Evolutionary conservation across 2,888 invertebrate species (phyloP), one percentile per base, ranked within the genome.

Genomic region (Stenichneumon culpator): DNA sequence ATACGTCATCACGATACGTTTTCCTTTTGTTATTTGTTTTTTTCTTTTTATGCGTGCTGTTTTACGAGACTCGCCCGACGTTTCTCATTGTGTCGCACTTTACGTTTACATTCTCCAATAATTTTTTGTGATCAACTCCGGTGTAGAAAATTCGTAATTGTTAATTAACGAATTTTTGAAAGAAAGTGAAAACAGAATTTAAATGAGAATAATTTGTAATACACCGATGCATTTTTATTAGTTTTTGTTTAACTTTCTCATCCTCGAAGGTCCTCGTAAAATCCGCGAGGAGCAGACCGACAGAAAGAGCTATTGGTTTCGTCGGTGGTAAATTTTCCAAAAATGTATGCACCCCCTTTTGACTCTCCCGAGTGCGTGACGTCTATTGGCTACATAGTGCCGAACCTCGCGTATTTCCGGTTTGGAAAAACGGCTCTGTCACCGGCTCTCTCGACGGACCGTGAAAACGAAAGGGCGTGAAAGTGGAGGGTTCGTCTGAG

Each of bases 121-220:
- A 25, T 25, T 25, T 25, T 25, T 25, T 2, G 3, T 25, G 1
- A 25, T 25, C 25, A 25, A 25, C 25, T 1, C 25, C 2, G 25
- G 1, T 25, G 2, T 1, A 25, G 25, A 25, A 25, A 25, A 2
- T 25, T 25, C 25, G 25, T 2, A 25, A 25, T 25, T 25, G 2
- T 25, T 25, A 25, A 25, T 25, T 1, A 25, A 25, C 25, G 25
- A 2, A 25, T 39, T 9, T 39, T 4, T 1, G 4, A 19, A 19
- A 22, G 5, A 19, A 1, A 54, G 2, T 9, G 7, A 6, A n/a
- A 54, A 14, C 25, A 25, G 25, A 25, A 25, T 25, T 25, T 25
- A 25, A 25, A 25, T 25, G 2, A 25, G 3, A 25, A 5, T 1
- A 90, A 87, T 90, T 91, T 90, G n/a, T n/a, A n/a, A n/a, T n/a